Evolutionary conservation across 2,888 invertebrate genomes (phyloP), one percentile per base, ranked within the genome.

Genomic region (Saturnia japonica): DNA sequence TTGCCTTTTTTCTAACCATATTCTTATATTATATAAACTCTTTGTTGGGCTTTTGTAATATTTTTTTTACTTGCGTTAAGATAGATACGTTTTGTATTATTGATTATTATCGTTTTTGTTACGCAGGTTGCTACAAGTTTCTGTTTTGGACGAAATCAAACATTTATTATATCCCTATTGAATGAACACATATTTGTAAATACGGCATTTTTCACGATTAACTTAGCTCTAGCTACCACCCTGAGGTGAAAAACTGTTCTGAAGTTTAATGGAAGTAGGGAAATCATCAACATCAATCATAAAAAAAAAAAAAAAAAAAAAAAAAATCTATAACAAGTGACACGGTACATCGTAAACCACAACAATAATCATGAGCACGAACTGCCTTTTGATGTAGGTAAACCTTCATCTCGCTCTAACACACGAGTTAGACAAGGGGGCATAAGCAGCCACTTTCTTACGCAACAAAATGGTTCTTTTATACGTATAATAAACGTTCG

Each of bases 1-100:
- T 42, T 72, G 40, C 34, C 72, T 73, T 75, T 76, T 75, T 74
- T 72, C 60, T 45, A 66, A 67, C 62, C 70, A 69, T 72, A 72
- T 67, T 66, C 67, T 62, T 70, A 40, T 69, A 25, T 60, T 28
- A 69, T 67, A 64, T 64, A 64, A 72, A 72, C 51, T 68, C 68
- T 69, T 71, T 71, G 71, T 71, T 67, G 67, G 67, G 40, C 62
- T 64, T 34, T 64, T 64, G 64, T 64, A 40, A 40, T 40, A 64
- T 64, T 40, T 64, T 64, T 54, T 64, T 64, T 64, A 64, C 12
- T 60, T 60, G 57, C 19, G n/a, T 64, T 64, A 64, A 40, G 19
- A 40, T 40, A 40, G 28, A 22, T 40, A 64, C 28, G 25, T 60
- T 60, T 28, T 60, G 57, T 60, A 28, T 60, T 60, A 28, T 60